phyloP scores from a whole-genome alignment of 2,888 invertebrate species.

The Saturnia pavonia region DNA sequence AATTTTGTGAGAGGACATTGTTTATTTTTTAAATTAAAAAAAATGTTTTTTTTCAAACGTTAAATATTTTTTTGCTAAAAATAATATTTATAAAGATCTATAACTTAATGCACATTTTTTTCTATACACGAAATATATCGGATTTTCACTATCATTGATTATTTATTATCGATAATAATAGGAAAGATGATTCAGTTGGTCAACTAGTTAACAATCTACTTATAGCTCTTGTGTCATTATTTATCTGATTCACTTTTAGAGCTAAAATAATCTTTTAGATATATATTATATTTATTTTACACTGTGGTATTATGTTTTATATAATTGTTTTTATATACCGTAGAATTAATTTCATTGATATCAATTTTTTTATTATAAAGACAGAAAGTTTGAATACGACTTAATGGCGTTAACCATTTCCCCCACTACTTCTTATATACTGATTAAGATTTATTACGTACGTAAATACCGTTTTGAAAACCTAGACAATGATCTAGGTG shows the following conservation, averaged over 20 bases:
- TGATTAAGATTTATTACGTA: background rate
- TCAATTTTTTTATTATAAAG: background rate
- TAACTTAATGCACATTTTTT: too few relatives aligned
- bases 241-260: background rate
- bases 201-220: too few relatives aligned
- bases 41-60: background rate
- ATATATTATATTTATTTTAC: background rate
- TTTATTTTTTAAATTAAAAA: background rate
- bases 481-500: background rate
- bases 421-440: background rate
- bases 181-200: background rate
- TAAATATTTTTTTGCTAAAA: too few relatives aligned
- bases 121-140: too few relatives aligned
- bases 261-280: background rate
- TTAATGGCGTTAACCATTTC: background rate
- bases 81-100: too few relatives aligned
- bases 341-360: background rate
- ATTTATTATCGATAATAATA: background rate
- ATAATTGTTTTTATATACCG: background rate
- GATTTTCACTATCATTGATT: background rate
- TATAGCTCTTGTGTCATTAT: background rate
- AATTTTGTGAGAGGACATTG: background rate
- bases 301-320: background rate
- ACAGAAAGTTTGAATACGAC: background rate
- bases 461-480: background rate